Percentiles rank a stretch among this genome's conserved stretches.
phyloP scores from a whole-genome alignment of 2,797 vertebrate genomes.

The Scolopax rusticola region DNA sequence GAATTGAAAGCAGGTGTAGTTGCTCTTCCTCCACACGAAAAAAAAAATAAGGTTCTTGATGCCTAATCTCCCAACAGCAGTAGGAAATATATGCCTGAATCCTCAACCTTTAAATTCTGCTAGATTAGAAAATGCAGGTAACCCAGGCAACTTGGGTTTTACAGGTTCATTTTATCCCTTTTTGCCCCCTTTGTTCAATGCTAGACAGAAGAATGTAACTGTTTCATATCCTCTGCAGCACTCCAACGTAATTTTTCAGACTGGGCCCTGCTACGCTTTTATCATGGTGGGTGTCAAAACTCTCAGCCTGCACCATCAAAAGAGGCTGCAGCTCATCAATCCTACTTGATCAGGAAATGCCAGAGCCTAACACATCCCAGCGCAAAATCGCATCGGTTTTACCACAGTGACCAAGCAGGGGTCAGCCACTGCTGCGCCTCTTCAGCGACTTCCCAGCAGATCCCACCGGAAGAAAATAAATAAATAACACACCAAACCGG shows the following conservation, averaged over 20 bases:
- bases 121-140: background rate
- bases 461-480: background rate
- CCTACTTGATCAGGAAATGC: background rate
- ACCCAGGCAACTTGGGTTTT: background rate
- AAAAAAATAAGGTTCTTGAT: background rate
- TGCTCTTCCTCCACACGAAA: background rate
- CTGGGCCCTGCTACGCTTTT: background rate
- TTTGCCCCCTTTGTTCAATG: fast-evolving
- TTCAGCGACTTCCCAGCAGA: background rate
- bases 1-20: background rate
- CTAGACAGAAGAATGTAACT: background rate
- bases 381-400: background rate
- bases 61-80: background rate
- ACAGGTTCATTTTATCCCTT: background rate
- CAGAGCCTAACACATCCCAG: background rate
- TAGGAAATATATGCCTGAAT: background rate
- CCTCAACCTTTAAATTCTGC: background rate
- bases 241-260: background rate
- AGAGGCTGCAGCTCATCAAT: conserved; percentile 10
- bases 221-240: background rate
- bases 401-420: background rate
- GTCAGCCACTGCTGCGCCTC: background rate
- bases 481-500: background rate
- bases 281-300: background rate
- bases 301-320: background rate